Percentiles rank a stretch among this genome's conserved stretches.
Evolutionary conservation across 1,140 invertebrate species (phyloP).

Genomic region (Mactra quadrangularis): DNA sequence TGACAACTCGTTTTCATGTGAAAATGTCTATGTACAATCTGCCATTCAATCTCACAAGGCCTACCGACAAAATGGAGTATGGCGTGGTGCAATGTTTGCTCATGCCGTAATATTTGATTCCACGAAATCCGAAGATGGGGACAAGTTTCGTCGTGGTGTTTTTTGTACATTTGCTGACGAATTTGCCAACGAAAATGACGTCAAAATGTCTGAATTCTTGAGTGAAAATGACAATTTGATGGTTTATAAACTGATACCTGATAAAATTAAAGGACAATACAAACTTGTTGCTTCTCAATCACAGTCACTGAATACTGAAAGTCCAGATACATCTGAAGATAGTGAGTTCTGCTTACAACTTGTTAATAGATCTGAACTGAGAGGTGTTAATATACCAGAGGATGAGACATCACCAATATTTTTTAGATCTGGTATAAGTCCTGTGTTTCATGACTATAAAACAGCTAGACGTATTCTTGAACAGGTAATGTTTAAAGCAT

Average conservation of each 20-base stretch:
- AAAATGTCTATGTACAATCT: constrained; percentile 6
- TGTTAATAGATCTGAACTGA: background rate
- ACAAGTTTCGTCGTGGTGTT: constrained; percentile 3
- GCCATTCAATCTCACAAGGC: constrained; percentile 15
- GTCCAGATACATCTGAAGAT: background rate
- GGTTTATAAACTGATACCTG: background rate
- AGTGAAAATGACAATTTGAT: constrained; percentile 10
- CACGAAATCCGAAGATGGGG: background rate
- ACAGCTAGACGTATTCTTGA: constrained; percentile 3
- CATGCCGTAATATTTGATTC: constrained; percentile 8
- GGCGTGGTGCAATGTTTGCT: background rate
- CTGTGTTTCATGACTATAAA: constrained; percentile 44
- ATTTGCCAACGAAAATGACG: background rate
- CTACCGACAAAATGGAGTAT: constrained; percentile 19
- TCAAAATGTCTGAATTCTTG: background rate
- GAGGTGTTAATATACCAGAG: background rate
- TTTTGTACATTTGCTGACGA: background rate
- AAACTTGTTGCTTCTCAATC: background rate
- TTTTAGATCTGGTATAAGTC: constrained; percentile 11
- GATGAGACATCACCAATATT: constrained; percentile 35
- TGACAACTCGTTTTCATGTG: background rate
- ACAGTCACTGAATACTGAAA: background rate
- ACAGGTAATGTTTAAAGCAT: constrained; percentile 6
- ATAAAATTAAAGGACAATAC: background rate
- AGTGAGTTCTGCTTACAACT: background rate